Percentiles rank a stretch among this genome's conserved stretches.
phyloP scores from a whole-genome alignment of 2,113 vertebrate genomes.

The Muscicapa adusta region DNA sequence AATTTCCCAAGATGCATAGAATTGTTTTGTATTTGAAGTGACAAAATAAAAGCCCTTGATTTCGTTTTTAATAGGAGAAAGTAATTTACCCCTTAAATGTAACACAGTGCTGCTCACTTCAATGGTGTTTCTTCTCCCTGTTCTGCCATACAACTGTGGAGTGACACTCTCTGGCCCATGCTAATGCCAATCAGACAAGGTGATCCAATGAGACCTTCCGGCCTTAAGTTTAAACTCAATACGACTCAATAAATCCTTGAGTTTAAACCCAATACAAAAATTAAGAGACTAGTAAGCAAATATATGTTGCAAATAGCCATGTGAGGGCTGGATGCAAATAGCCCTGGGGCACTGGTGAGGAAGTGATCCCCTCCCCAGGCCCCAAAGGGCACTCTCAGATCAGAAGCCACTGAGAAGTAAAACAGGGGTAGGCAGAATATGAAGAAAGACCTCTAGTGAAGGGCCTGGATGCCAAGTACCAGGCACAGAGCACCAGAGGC shows the following conservation, averaged over 20 bases:
- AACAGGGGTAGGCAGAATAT: constrained; percentile 20
- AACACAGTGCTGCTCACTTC: constrained; percentile 30
- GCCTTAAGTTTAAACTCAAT: not conserved
- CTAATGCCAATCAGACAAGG: not conserved
- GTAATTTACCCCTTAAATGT: constrained; percentile 50
- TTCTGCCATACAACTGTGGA: not conserved
- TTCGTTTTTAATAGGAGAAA: constrained; percentile 43
- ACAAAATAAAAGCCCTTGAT: constrained; percentile 37
- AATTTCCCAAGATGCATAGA: constrained; percentile 36
- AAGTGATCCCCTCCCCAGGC: not conserved
- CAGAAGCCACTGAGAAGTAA: constrained; percentile 32
- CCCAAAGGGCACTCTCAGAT: not conserved
- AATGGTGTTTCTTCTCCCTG: constrained; percentile 34
- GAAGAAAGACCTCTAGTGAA: not conserved
- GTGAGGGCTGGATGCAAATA: not conserved
- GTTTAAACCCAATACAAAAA: not conserved
- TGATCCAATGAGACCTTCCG: not conserved
- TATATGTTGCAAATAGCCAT: not conserved
- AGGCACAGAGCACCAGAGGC: not conserved
- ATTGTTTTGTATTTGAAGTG: constrained; percentile 41
- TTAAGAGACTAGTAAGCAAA: constrained; percentile 13
- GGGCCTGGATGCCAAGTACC: not conserved
- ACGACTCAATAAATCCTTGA: not conserved
- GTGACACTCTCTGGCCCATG: not conserved
- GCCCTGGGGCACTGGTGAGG: not conserved